These are phyloP conservation scores for Rosalia funebris DNA, from an alignment of 2,888 invertebrate genomes.

Conservation along the genomic window DNA sequence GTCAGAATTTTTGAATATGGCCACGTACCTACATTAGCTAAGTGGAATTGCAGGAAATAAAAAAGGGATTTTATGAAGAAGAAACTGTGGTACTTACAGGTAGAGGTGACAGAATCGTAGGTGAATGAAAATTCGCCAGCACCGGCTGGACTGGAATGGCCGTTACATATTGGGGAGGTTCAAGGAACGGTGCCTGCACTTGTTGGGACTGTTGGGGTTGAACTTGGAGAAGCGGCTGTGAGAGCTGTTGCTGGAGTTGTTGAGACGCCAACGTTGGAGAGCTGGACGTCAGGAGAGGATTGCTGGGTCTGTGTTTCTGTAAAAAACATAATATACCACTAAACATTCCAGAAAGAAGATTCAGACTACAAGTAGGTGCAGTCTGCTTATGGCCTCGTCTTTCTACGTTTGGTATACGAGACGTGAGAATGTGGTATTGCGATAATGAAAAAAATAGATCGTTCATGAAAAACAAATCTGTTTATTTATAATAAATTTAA, in stretches of 20 bases:
- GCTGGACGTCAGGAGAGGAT: conserved; percentile 31
- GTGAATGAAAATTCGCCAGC: conserved; percentile 65
- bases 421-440: too few species aligned
- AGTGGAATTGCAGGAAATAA: not conserved
- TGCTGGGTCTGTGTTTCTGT: conserved; percentile 58
- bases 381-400: too few species aligned
- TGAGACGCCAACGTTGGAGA: too few species aligned
- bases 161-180: conserved; percentile 67
- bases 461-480: too few species aligned
- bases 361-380: too few species aligned
- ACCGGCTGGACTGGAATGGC: conserved; percentile 71
- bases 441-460: too few species aligned
- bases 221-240: conserved; percentile 39
- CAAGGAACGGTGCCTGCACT: conserved; percentile 57
- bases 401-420: too few species aligned
- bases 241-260: conserved; percentile 41
- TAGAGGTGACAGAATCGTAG: conserved; percentile 62
- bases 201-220: conserved; percentile 50
- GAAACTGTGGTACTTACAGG: conserved; percentile 53
- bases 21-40: too few species aligned
- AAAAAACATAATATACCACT: conserved; percentile 24
- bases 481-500: too few species aligned
- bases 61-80: not conserved
- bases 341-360: too few species aligned
- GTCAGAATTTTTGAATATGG: too few species aligned